Conservation (phyloP, 2,797 vertebrate species). For the Podarcis lilfordi region DNA sequence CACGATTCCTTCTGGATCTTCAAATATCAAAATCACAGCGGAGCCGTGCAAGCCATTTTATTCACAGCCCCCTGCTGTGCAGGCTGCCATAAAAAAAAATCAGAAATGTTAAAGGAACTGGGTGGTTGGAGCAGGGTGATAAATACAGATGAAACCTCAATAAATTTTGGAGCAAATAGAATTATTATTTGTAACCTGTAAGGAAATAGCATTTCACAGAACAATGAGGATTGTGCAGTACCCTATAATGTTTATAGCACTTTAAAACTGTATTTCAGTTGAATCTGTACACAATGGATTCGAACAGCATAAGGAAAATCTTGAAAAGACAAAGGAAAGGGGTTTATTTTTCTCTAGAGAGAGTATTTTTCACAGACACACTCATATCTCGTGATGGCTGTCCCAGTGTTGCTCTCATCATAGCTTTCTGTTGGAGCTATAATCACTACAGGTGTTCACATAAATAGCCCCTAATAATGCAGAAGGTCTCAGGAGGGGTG, state of each 20-base stretch:
- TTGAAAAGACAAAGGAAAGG: neutral
- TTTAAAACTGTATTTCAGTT: neutral
- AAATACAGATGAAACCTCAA: neutral
- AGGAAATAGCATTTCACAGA: neutral
- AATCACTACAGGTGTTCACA: slow-evolving; percentile 1
- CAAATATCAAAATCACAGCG: neutral
- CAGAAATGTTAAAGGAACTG: neutral
- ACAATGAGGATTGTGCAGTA: neutral
- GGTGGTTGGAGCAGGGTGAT: too few species aligned
- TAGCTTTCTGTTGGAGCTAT: neutral
- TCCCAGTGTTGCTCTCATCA: neutral
- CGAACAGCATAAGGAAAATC: neutral
- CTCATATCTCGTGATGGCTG: neutral
- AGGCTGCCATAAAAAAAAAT: neutral
- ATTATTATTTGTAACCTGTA: neutral
- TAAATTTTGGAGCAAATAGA: neutral
- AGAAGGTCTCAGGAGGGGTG: neutral
- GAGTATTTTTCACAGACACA: neutral
- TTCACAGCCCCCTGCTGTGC: neutral
- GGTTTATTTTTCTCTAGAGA: neutral
- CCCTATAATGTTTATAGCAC: neutral
- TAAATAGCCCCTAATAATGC: neutral
- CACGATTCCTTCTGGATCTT: neutral
- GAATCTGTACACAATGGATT: neutral
- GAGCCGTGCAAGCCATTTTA: neutral